Conservation (phyloP, 2,888 invertebrate genomes). For the Eucera pruinosa region DNA sequence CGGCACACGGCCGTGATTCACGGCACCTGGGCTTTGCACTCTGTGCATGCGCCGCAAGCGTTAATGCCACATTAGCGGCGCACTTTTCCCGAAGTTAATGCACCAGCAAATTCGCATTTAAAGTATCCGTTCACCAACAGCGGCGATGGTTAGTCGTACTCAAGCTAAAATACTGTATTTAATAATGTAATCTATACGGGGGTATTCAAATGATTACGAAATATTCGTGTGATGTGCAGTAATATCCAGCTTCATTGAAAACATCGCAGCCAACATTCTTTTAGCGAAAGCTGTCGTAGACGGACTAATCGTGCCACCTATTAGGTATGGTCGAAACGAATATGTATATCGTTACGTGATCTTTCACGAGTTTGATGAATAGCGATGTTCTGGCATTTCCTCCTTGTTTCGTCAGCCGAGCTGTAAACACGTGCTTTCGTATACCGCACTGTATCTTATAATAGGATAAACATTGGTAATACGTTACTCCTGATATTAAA, state of each 20-base stretch:
- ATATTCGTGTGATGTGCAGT: slow-evolving; percentile 19
- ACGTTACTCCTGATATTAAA: too few relatives aligned
- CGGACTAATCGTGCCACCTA: too few relatives aligned
- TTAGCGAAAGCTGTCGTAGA: too few relatives aligned
- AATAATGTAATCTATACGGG: slow-evolving; percentile 58
- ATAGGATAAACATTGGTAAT: too few relatives aligned
- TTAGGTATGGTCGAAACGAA: too few relatives aligned
- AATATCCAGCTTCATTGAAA: slow-evolving; percentile 19
- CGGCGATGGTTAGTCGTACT: slow-evolving; percentile 44
- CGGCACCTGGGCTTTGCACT: slow-evolving; percentile 59
- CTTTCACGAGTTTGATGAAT: too few relatives aligned
- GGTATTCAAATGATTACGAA: slow-evolving; percentile 23
- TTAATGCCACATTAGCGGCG: slow-evolving; percentile 70
- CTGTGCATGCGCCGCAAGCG: slow-evolving; percentile 54
- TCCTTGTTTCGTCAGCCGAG: too few relatives aligned
- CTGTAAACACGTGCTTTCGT: too few relatives aligned
- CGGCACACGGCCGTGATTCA: slow-evolving; percentile 60
- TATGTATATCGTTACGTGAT: too few relatives aligned
- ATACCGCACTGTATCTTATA: too few relatives aligned
- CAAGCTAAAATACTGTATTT: slow-evolving; percentile 56
- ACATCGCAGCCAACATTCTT: slow-evolving; percentile 7
- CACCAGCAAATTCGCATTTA: slow-evolving; percentile 73
- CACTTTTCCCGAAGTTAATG: slow-evolving; percentile 68
- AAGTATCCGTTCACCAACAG: slow-evolving; percentile 61
- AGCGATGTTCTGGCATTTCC: too few relatives aligned